Evolutionary conservation across 2,888 invertebrate genomes (phyloP), one percentile per base, ranked within the genome.

Genomic region (Drosophila pullipes): DNA sequence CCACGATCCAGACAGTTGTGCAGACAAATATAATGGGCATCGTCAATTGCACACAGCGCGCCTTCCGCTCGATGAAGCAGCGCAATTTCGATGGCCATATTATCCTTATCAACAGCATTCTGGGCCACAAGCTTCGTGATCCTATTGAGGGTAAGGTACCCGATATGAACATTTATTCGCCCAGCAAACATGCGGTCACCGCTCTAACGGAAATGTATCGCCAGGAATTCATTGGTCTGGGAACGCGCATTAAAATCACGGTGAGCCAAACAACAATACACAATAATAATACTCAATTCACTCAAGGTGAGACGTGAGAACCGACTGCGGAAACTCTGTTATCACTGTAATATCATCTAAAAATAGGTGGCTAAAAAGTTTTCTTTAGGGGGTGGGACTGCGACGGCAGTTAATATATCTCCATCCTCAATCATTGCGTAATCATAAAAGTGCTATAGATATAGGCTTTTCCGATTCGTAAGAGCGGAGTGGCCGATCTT

Each of bases 11-110:
- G 47, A 81, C 92, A 47, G 87, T 93, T 0, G 80, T 95, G 1
- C 94, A 95, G 74, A 93, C 93, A 16, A 95, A 95, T 85, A 74
- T 94, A 1, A 93, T 93, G 80, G 95, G 94, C 3, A 84, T 94
- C 1, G 85, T 94, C 0, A 68, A 93, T 58, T 94, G 95, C 81
- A 93, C 94, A 0, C 93, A 94, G 4, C 93, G 93, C 28, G 95
- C 94, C 3, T 92, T 94, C 25, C 90, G 92, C 1, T 94, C 94
- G 1, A 95, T 95, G 95, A 93, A 89, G 64, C 82, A 82, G 25
- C 89, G 92, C 2, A 92, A 94, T 2, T 81, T 91, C 33, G 94
- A 94, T 78, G 95, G 95, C 0, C 94, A 94, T 74, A 92, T 95
- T 31, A 91, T 95, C 33, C 89, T 94, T 25, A 92, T 95, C 37